A percentile compares a stretch with the other conserved stretches of the same genome.
Conservation (phyloP, 2,888 invertebrate species). For the Drosophila merina region DNA sequence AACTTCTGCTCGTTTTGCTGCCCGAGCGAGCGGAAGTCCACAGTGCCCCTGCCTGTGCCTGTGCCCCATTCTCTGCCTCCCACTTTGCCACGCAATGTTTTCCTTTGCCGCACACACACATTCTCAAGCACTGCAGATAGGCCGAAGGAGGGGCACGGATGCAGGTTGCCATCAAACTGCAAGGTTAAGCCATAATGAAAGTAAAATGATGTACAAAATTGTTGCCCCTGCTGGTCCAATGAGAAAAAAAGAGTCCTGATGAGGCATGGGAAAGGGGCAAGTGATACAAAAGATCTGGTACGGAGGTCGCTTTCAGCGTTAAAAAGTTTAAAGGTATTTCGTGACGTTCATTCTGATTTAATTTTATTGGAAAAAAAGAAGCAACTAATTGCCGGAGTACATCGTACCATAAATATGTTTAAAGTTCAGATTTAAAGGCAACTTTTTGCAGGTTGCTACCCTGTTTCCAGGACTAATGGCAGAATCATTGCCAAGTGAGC, state of each 20-base stretch:
- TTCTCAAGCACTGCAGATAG: slow-evolving; percentile 4
- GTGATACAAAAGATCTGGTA: not conserved
- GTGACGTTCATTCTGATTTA: too few species aligned
- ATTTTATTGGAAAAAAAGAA: too few species aligned
- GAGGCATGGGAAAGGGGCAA: not conserved
- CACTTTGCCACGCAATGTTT: slow-evolving; percentile 47
- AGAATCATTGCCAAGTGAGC: slow-evolving; percentile 19
- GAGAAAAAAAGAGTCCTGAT: slow-evolving; percentile 22
- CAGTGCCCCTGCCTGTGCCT: slow-evolving; percentile 22
- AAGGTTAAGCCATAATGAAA: slow-evolving; percentile 80
- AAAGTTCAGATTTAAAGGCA: not conserved
- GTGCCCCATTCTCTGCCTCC: slow-evolving; percentile 20
- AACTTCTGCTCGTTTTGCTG: slow-evolving; percentile 82
- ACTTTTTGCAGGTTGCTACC: not conserved
- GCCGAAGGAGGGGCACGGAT: not conserved
- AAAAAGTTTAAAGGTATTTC: not conserved
- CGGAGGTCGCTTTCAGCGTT: slow-evolving; percentile 17
- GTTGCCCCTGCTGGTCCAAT: slow-evolving; percentile 46
- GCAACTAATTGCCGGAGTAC: too few species aligned
- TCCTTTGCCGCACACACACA: slow-evolving; percentile 36
- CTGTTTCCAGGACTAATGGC: not conserved
- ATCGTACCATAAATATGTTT: too few species aligned
- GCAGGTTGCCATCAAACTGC: slow-evolving; percentile 60
- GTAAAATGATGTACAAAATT: slow-evolving; percentile 77
- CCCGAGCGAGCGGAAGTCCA: slow-evolving; percentile 79